These are phyloP conservation scores for Aphaenogaster floridana DNA, from an alignment of 1,140 invertebrate species.

Conservation along the genomic window DNA sequence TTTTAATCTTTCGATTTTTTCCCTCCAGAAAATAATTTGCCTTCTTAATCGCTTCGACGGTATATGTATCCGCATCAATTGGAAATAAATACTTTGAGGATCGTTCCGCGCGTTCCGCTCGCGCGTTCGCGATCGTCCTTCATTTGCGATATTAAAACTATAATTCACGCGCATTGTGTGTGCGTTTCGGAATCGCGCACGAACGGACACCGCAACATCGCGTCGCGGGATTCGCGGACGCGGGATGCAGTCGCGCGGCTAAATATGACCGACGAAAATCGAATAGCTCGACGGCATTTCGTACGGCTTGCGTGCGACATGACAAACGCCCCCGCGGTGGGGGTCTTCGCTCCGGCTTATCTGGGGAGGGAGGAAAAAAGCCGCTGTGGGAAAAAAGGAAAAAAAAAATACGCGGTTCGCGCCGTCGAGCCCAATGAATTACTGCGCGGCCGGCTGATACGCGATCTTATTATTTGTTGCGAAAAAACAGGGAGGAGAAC, in stretches of 20 bases:
- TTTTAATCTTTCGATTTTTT: no score
- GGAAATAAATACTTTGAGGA: conserved; percentile 1
- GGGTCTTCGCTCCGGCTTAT: conserved; percentile 34
- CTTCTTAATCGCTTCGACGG: not conserved
- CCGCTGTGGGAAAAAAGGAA: not conserved
- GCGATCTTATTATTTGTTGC: conserved; percentile 50
- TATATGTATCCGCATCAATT: not conserved
- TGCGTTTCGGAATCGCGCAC: not conserved
- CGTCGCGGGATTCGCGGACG: not conserved
- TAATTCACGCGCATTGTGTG: conserved; percentile 2
- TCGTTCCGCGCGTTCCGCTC: not conserved
- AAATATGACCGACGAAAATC: conserved; percentile 40
- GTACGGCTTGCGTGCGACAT: conserved; percentile 29
- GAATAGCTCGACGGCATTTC: conserved; percentile 26
- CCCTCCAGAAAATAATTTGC: no score
- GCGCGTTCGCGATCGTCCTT: not conserved
- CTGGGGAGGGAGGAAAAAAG: not conserved
- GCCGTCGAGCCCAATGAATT: conserved; percentile 39
- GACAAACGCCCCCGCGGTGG: conserved; percentile 9
- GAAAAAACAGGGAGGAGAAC: not conserved
- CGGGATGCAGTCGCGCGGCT: conserved; percentile 1
- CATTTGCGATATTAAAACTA: conserved; percentile 38
- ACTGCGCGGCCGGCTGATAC: conserved; percentile 17
- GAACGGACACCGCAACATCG: not conserved
- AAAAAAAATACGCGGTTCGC: not conserved